phyloP scores from a whole-genome alignment of 2,113 vertebrate species.

The Bolborhynchus lineola region DNA sequence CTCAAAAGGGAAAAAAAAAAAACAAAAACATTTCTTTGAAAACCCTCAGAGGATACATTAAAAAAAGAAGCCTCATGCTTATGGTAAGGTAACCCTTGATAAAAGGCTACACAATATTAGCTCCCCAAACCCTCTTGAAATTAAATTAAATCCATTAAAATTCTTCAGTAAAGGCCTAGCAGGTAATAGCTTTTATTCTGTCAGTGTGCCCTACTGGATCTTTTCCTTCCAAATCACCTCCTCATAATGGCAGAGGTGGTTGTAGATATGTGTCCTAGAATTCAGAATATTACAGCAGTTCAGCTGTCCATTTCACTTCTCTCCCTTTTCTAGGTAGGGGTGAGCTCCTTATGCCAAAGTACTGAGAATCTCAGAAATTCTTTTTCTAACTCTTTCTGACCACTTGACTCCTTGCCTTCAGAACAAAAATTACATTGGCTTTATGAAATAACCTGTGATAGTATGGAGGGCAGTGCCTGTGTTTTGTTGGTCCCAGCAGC shows the following conservation, averaged over 20 bases:
- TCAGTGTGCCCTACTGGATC: background rate
- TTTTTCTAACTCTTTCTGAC: background rate
- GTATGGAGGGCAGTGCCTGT: rapidly evolving
- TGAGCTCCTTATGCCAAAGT: background rate
- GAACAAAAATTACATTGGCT: background rate
- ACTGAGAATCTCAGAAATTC: background rate
- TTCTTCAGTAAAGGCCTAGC: background rate
- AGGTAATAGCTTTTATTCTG: slow-evolving; percentile 15
- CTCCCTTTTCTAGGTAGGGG: background rate
- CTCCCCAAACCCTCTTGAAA: slow-evolving; percentile 52
- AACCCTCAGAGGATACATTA: slow-evolving; percentile 38
- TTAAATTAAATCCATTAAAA: slow-evolving; percentile 54
- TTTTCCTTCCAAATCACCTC: background rate
- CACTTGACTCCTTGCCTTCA: background rate
- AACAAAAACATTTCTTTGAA: slow-evolving; percentile 15
- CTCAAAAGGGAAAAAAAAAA: slow-evolving; percentile 29
- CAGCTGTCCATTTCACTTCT: background rate
- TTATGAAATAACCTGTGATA: background rate
- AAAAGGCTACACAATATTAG: slow-evolving; percentile 13
- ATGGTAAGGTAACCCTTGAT: slow-evolving; percentile 1
- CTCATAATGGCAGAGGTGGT: background rate
- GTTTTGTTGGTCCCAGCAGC: background rate
- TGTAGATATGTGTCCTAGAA: background rate
- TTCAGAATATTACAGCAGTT: background rate
- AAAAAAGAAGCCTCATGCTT: slow-evolving; percentile 24